Evolutionary conservation across 2,113 vertebrate species (phyloP), one percentile per base, ranked within the genome.

Genomic region (Platichthys stellatus): DNA sequence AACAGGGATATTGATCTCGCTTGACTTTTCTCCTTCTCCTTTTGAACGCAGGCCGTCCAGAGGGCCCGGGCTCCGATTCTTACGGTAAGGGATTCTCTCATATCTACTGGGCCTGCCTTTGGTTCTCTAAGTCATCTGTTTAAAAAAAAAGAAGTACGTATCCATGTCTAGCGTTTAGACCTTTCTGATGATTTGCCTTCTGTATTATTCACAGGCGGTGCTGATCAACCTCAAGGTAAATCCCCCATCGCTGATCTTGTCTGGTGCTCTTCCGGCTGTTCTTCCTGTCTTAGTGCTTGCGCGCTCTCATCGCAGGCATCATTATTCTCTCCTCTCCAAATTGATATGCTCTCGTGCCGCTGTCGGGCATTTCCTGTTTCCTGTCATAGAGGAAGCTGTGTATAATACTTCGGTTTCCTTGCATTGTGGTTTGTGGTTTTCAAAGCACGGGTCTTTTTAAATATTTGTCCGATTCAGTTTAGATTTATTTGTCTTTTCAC

Each of bases 181-280:
- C 2, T 38, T 38, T 9, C 9, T 10, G n/a, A 54, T 12, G 11
- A 21, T 21, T 54, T 21, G n/a, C n/a, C 2, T 2, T 57, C 54
- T 64, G 20, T 79, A 2, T 69, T 65, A 45, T 64, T 61, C 31
- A 61, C 72, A 94, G 93, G 59, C 67, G 78, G 73, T 4, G 77
- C 70, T 10, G 89, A 54, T 0, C 67, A 90, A 21, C 59, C 92
- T 86, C 69, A 91, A 92, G 93, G 94, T 94, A 90, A 92, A 69
- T 64, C 7, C 21, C 3, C 40, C 40, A 3, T 35, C 3, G 28
- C 31, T 64, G 0, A 5, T 60, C 11, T 24, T 15, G 4, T 47
- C 66, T 23, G 45, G 10, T 57, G 1, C 23, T 59, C 23, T 58
- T 61, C 4, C 4, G 20, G 31, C 9, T 47, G 4, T 31, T 4